Base-by-base conservation (phyloP, 1,140 invertebrate species). In the Acromyrmex echinatior region DNA sequence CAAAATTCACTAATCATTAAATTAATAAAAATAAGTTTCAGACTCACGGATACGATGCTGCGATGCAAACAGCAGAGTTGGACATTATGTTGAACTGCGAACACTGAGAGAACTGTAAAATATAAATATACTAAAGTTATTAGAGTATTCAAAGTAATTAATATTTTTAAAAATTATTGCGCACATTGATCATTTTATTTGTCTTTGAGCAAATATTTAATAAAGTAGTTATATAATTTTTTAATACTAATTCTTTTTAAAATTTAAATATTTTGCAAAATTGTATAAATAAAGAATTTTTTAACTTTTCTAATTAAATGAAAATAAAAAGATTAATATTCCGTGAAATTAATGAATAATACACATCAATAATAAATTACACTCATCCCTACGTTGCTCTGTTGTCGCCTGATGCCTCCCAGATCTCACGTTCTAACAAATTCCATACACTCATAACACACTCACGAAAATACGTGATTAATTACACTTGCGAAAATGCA, bases 291-390 rank as follows among this genome's bases (percentile, higher is more conserved):
- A 39, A 66, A 66, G 18, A 4, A n/a, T 0, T 39, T 66, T 21
- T 12, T 5, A 66, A 66, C n/a, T 39, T 66, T 39, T 39, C 31
- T 18, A 66, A 66, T n/a, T 66, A 39, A 66, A 21, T 18, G 4
- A 3, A 66, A 70, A 21, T 49, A 0, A 49, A 49, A 49, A 66
- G 31, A 68, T 45, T 39, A 68, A 45, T 35, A 35, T 66, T 18
- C 10, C 3, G 0, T 21, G n/a, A 18, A 70, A 70, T 2, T n/a
- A 49, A 49, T 25, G 49, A 49, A 2, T 39, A 68, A 68, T 68
- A 31, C 31, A 49, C 21, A 49, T 70, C 45, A 70, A 70, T 68
- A 68, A 68, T 70, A 49, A 70, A 70, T 70, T 49, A 49, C 12
- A 68, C n/a, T 49, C 66, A 70, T n/a, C 5, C 12, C n/a, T 12